Evolutionary conservation across 2,797 vertebrate genomes (phyloP).

Genomic region (Labeo calbasu): DNA sequence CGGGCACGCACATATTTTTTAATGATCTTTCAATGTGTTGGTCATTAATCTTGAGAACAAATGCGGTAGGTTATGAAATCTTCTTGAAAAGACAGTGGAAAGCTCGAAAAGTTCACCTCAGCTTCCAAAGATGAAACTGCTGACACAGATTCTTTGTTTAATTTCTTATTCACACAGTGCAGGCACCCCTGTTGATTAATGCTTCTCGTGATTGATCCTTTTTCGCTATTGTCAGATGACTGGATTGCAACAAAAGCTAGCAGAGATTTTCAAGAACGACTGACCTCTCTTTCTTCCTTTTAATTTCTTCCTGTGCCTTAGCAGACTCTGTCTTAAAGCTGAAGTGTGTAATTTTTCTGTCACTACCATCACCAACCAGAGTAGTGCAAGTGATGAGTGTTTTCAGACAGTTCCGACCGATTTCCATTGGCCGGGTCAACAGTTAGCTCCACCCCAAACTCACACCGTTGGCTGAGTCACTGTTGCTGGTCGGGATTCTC

Average conservation of each 20-base stretch:
- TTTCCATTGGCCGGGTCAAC: not conserved
- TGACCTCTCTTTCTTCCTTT: not conserved
- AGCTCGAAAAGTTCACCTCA: conserved; percentile 40
- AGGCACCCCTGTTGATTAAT: conserved; percentile 50
- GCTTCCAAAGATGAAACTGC: conserved; percentile 40
- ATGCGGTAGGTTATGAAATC: conserved; percentile 36
- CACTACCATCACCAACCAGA: not conserved
- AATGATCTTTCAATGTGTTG: conserved; percentile 28
- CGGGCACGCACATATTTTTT: conserved; percentile 4
- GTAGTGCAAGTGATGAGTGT: not conserved
- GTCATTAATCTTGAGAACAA: conserved; percentile 39
- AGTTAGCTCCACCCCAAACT: not conserved
- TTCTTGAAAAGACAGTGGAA: conserved; percentile 41
- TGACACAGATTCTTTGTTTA: conserved; percentile 39
- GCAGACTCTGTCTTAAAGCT: not conserved
- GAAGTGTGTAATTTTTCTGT: conserved; percentile 13
- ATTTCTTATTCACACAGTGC: conserved; percentile 52
- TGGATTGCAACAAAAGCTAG: conserved; percentile 23
- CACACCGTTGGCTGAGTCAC: not conserved
- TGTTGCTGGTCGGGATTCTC: conserved; percentile 11
- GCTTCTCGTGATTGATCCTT: conserved; percentile 41
- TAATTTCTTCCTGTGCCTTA: not conserved
- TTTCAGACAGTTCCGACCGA: not conserved
- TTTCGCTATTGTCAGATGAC: conserved; percentile 32
- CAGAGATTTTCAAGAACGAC: conserved; percentile 26